Conservation (phyloP, 2,888 invertebrate species). For the Dioctria linearis region DNA sequence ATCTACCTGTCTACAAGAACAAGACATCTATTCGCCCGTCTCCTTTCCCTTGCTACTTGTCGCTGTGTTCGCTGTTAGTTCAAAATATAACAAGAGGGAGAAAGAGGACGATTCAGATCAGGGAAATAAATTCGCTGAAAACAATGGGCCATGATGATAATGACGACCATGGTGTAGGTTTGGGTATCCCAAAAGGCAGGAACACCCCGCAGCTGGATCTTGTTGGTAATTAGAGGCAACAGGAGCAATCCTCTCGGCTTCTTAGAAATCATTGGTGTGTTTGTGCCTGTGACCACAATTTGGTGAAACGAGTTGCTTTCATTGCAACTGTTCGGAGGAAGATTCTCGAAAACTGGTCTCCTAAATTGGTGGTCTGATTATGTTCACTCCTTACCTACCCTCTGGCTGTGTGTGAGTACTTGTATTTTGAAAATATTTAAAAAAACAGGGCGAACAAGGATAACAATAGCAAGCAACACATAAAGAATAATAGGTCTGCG, state of each 20-base stretch:
- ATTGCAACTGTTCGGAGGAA: background rate
- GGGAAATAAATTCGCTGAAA: conserved; percentile 1
- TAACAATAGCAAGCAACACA: background rate
- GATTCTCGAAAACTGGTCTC: background rate
- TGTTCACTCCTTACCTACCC: background rate
- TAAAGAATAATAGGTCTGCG: conserved; percentile 6
- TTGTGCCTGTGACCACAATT: background rate
- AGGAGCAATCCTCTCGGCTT: background rate
- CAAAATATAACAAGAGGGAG: background rate
- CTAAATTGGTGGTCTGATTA: background rate
- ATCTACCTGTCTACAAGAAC: conserved; percentile 23
- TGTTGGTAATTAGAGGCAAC: conserved; percentile 16
- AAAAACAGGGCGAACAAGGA: conserved; percentile 6
- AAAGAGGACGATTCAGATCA: background rate
- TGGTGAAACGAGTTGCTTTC: background rate
- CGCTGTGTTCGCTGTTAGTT: background rate
- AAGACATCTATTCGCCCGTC: background rate
- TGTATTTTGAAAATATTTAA: conserved; percentile 8
- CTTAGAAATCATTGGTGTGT: background rate
- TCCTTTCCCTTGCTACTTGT: background rate
- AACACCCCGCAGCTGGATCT: background rate
- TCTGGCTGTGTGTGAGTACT: background rate
- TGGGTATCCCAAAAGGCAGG: background rate
- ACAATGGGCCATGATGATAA: conserved; percentile 18
- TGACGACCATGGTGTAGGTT: background rate